Evolutionary conservation across 2,797 vertebrate genomes (phyloP), one percentile per base, ranked within the genome.

Genomic region (Apogon hyalosoma): DNA sequence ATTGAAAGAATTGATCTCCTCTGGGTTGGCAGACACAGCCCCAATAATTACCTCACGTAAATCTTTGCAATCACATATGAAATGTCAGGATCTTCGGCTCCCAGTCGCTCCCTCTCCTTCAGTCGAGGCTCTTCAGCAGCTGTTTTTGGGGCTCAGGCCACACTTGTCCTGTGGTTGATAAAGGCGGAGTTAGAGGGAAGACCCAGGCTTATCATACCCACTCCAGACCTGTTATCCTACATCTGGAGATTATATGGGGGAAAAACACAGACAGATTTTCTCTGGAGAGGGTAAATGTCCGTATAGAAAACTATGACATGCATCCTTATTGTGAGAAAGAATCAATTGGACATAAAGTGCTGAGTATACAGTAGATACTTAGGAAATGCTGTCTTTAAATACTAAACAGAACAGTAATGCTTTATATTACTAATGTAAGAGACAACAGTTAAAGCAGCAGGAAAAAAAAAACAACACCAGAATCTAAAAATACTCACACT

Each of bases 1-100:
- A 93, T 92, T 92, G 90, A 91, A 93, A 88, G 67, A 92, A 94
- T 93, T 93, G 93, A 94, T 94, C 90, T 88, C 86, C 73, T 77
- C 82, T 54, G 69, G 87, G 86, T 88, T 90, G 83, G 83, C 88
- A 92, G 90, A 92, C 90, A 86, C 69, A 82, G 84, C 75, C 63
- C 69, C 74, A 74, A 89, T 92, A 92, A 94, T 92, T 92, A 93
- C 92, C 90, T 88, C 87, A 90, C 78, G 65, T 92, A 94, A 93
- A 94, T 92, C 90, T 92, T 71, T 45, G 72, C 87, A 90, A 86
- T 92, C 88, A 89, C 75, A 71, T 90, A 87, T 90, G 84, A 93
- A 90, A 93, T 88, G 90, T 90, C 78, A 83, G 71, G 65, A 86
- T 88, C 70, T 72, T 50, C 66, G 80, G 75, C 71, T 56, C 69